Conservation (phyloP, 2,113 vertebrate species). For the Dicerorhinus sumatrensis region DNA sequence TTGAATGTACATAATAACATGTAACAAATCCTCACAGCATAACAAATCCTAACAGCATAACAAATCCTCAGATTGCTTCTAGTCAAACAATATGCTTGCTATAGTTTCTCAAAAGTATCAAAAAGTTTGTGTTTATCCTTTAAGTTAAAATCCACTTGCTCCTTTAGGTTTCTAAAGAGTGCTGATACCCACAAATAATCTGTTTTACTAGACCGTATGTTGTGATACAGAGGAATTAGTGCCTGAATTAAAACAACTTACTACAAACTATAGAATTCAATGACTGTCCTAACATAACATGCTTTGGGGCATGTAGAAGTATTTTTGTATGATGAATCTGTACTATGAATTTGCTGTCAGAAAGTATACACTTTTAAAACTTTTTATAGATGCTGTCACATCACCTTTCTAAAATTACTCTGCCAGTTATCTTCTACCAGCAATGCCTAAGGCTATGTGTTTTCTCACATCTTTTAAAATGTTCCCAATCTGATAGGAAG, state of each 20-base stretch:
- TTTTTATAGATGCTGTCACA: neutral
- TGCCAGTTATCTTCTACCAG: neutral
- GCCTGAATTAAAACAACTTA: neutral
- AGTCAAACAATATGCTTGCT: neutral
- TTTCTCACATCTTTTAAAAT: neutral
- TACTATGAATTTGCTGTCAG: neutral
- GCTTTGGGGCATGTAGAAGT: neutral
- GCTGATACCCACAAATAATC: neutral
- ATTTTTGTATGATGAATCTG: neutral
- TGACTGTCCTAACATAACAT: neutral
- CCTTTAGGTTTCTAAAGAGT: neutral
- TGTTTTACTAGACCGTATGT: neutral
- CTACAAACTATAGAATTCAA: neutral
- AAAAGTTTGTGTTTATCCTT: neutral
- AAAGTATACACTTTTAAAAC: neutral
- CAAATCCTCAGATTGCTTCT: neutral
- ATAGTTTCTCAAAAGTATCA: neutral
- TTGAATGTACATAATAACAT: neutral
- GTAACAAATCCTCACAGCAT: neutral
- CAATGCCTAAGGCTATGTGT: neutral
- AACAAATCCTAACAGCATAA: no score
- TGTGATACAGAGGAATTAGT: neutral
- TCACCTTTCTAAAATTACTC: neutral
- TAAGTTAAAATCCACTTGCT: neutral
- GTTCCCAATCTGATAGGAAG: neutral